Percentiles rank a stretch among this genome's conserved stretches.
phyloP scores from a whole-genome alignment of 2,113 vertebrate species.

The crab-eating macaque (Macaca fascicularis) region T2T-MFA8v1.1 NC_088385.1:65679501-65680000 shows the following conservation, averaged over 20 bases:
- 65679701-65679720: too few species aligned
- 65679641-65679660: neutral
- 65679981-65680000: neutral
- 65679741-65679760: neutral
- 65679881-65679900: neutral
- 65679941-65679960: neutral
- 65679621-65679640: neutral
- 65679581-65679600: rapidly evolving
- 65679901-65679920: neutral
- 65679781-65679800: neutral
- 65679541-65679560: rapidly evolving
- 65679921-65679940: neutral
- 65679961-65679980: neutral
- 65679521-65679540: neutral
- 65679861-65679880: neutral
- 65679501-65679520: neutral
- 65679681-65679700: neutral
- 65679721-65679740: neutral
- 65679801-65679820: neutral
- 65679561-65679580: neutral
- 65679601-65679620: neutral
- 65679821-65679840: neutral
- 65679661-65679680: neutral
- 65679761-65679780: neutral
- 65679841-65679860: neutral